phyloP scores from a whole-genome alignment of 2,888 invertebrate species.

The Conops quadrifasciatus region DNA sequence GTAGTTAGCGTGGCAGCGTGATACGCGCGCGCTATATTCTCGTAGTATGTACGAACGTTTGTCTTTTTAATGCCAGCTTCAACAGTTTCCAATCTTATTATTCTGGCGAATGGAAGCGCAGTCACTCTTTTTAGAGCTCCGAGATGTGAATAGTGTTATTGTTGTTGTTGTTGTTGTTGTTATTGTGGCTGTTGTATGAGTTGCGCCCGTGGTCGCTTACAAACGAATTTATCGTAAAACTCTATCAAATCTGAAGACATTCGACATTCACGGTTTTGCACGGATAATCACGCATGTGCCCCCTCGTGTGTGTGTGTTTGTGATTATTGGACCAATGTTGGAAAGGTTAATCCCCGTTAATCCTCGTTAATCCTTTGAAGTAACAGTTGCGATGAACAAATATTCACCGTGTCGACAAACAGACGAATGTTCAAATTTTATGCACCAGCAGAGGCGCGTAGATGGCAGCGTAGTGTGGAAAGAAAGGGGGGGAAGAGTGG shows the following conservation, averaged over 20 bases:
- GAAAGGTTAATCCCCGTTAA: no score
- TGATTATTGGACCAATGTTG: not conserved
- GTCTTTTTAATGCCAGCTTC: conserved; percentile 43
- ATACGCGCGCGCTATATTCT: not conserved
- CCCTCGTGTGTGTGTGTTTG: not conserved
- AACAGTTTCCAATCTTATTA: conserved; percentile 37
- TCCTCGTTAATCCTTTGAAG: conserved; percentile 32
- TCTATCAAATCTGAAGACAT: conserved; percentile 52
- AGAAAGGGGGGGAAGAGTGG: no score
- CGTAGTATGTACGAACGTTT: conserved; percentile 24
- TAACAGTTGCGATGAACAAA: no score
- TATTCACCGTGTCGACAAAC: no score
- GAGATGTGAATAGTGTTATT: not conserved
- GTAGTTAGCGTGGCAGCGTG: no score
- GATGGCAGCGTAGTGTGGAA: no score
- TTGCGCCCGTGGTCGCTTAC: conserved; percentile 44
- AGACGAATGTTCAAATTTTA: no score
- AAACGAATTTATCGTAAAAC: conserved; percentile 61
- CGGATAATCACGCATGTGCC: not conserved
- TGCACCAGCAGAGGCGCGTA: no score
- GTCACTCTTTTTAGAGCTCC: not conserved
- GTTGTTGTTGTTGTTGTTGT: conserved; percentile 49
- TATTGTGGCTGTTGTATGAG: conserved; percentile 54
- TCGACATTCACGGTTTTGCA: conserved; percentile 36
- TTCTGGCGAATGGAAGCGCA: conserved; percentile 5